Evolutionary conservation across 2,797 vertebrate species (phyloP).

Genomic region (Pangasius sanitwongsei): DNA sequence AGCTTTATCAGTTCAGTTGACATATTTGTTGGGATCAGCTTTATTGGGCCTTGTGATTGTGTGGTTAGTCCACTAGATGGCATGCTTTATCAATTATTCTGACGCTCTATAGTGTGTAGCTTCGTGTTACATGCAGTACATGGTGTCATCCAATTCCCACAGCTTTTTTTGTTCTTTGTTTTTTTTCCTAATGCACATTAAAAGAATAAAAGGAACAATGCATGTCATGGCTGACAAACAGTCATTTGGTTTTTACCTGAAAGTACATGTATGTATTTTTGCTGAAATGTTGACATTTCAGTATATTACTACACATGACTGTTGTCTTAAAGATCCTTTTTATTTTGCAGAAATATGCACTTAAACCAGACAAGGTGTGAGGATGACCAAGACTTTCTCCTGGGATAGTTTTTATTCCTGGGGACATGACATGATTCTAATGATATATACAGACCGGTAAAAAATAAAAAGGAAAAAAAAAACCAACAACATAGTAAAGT

Average conservation of each 20-base stretch:
- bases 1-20: neutral
- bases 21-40: neutral
- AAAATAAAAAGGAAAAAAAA: neutral
- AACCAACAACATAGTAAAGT: neutral
- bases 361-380: neutral
- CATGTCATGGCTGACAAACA: neutral
- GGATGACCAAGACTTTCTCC: neutral
- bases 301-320: conserved; percentile 4
- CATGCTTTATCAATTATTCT: conserved; percentile 54
- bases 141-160: conserved; percentile 20
- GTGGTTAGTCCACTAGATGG: conserved; percentile 69
- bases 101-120: neutral
- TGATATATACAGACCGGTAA: neutral
- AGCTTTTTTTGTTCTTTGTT: neutral
- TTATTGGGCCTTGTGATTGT: conserved; percentile 51
- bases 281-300: neutral
- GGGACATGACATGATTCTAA: neutral
- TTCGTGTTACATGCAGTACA: conserved; percentile 12
- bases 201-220: neutral
- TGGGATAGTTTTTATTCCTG: neutral
- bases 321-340: conserved; percentile 10
- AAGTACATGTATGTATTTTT: too few species aligned
- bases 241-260: neutral
- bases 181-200: neutral
- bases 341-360: conserved; percentile 6